Base-by-base conservation (phyloP, 1,140 invertebrate species). In the Drosophila subpulchrella region DNA sequence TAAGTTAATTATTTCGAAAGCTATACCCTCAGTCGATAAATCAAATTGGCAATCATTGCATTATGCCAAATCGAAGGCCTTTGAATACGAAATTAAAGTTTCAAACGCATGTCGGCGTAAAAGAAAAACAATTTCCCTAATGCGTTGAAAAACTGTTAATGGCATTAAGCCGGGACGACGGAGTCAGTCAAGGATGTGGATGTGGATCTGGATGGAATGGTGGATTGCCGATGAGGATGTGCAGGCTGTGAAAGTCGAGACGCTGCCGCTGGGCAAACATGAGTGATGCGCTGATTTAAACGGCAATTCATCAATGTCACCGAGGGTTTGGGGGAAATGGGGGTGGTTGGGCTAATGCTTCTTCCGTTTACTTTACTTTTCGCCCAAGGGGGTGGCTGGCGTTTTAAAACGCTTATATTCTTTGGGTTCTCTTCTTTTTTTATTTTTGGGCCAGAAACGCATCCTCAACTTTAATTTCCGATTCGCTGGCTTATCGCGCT, bases 211-310 rank as follows among this genome's bases (percentile, higher is more conserved):
- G 84, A 74, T 60, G 47, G 6, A 34, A 13, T 41, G 32, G 41
- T 24, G 63, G 39, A 41, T 7, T 8, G 39, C 4, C n/a, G 39
- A 15, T 61, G 50, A 30, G 55, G 38, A 57, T 50, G 44, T 53
- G 65, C 68, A 78, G 60, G 46, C 38, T 59, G 47, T 36, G 44
- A 75, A 81, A 81, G 80, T 60, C 85, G 80, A 83, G 76, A 59
- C 78, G 71, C 51, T 75, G 73, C 65, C 51, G 85, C 75, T 67
- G 81, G 60, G 78, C 62, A 89, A 91, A 91, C 89, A 91, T 91
- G 89, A 91, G 61, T 79, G 89, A 91, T 91, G 83, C 89, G 89
- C 89, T 82, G 89, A 91, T 91, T 91, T 91, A 91, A 91, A 89
- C 89, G 83, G 83, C 83, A 91, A 91, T 91, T 90, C 89, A 91